Base-by-base conservation (phyloP, 2,113 vertebrate species). In the Corythornis cristatus region DNA sequence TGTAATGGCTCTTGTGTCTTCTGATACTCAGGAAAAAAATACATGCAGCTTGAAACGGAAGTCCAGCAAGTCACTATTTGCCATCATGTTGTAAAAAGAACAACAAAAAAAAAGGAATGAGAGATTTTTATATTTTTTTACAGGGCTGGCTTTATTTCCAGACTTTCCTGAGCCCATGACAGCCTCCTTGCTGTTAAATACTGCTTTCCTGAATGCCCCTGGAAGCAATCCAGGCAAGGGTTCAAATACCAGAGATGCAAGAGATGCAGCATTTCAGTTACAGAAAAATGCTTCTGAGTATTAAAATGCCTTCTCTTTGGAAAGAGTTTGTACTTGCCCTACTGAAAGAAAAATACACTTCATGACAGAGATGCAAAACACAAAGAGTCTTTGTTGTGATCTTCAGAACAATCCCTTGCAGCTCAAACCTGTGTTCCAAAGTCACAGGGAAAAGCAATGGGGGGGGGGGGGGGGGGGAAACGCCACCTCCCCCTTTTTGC, bases 1-100 rank as follows among this genome's bases (percentile, higher is more conserved):
- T 35, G 82, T 57, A 92, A 92, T 48, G 35, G 70, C 43, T 88
- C 78, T 80, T 90, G 70, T 86, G 61, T 90, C 66, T 84, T 89
- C 66, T 67, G 73, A 70, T 89, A 31, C 60, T 68, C 65, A 40
- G 53, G 70, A 88, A 83, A 84, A 60, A 17, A 83, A 51, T 67
- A 93, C 77, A 78, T 23, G 15, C 61, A 60, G 40, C 70, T 56
- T 86, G 57, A 89, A 90, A 78, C 29, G 82, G 65, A 95, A 95
- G 81, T 84, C 53, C 66, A 79, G 77, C 57, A 90, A 89, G 84
- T n/a, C 33, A 64, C 42, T 81, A 23, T 35, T 56, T 83, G 48
- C 50, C 48, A 82, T 68, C 53, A 64, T 40, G 70, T 89, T 90
- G 70, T 90, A 92, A 90, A 92, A 64, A 70, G 68, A 81, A 66